Base-by-base conservation (phyloP, 2,888 invertebrate genomes). In the Lissonota sp. region DNA sequence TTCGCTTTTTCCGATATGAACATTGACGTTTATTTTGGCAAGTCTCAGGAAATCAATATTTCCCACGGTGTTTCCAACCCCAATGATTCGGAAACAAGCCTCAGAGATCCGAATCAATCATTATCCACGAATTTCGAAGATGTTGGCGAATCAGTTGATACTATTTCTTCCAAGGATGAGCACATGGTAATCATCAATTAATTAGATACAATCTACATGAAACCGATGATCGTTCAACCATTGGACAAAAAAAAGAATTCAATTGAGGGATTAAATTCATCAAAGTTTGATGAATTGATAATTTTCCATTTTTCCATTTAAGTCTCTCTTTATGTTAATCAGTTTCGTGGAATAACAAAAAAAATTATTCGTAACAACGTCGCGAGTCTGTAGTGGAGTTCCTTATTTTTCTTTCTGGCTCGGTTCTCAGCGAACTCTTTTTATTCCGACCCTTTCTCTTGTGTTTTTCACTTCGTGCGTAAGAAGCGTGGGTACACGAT, bases 401-500 rank as follows among this genome's bases (percentile, higher is more conserved):
- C 53, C 12, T 42, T 62, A 51, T 71, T 51, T 40, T 53, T 53
- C 39, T 39, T 58, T 42, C 16, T 40, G 12, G 53, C 72, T 72
- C 62, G 53, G 53, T 53, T 63, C 40, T 26, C n/a, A 26, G 42
- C 42, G 6, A 53, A n/a, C 14, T 53, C 57, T 51, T 66, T 67
- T 26, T 58, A 53, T 16, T 46, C 42, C 51, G 14, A 57, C 49
- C 39, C 14, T 3, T 40, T 39, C 4, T 66, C 67, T 6, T 44
- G 53, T 57, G 39, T 58, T 10, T 58, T 57, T 40, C 6, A 7
- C 60, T 39, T 49, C 39, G 44, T 39, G 39, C 57, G 44, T 70
- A 53, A 53, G 46, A 71, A 80, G 71, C 79, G 71, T 75, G 75
- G 71, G 75, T 80, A 80, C 74, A 62, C 49, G 74, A 80, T 75